Evolutionary conservation across 1,140 invertebrate genomes (phyloP).

Genomic region (Tetramorium alpestre): DNA sequence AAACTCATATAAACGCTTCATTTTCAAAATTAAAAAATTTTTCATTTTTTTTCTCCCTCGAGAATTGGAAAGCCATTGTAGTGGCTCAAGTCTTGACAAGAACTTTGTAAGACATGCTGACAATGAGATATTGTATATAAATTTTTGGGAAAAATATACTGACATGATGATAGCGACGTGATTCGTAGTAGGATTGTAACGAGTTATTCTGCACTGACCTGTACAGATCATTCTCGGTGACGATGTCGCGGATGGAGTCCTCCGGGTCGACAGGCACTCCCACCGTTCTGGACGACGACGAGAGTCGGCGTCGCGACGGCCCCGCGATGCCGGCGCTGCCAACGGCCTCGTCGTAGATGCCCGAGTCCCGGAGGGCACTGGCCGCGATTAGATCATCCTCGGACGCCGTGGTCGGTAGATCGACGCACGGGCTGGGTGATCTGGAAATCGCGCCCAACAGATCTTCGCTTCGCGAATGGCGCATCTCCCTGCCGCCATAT

Average conservation of each 20-base stretch:
- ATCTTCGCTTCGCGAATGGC: slow-evolving; percentile 82
- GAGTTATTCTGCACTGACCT: slow-evolving; percentile 81
- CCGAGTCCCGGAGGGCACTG: slow-evolving; percentile 80
- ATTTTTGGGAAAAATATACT: no score
- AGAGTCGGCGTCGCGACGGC: slow-evolving; percentile 30
- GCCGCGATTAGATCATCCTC: slow-evolving; percentile 84
- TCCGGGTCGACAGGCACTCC: slow-evolving; percentile 85
- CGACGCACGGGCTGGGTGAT: slow-evolving; percentile 75
- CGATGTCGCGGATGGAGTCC: slow-evolving; percentile 88
- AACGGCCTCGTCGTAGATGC: slow-evolving; percentile 48
- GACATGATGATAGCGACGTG: no score
- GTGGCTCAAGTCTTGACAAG: no score
- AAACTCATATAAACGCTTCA: no score
- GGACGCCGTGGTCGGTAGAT: slow-evolving; percentile 76
- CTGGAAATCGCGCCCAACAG: slow-evolving; percentile 75
- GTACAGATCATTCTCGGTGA: slow-evolving; percentile 89
- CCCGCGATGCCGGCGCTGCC: slow-evolving; percentile 2
- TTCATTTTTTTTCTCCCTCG: no score
- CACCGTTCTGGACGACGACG: slow-evolving; percentile 65
- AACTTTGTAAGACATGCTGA: no score
- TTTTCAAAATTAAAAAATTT: no score
- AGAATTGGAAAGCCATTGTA: no score
- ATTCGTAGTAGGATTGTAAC: neutral
- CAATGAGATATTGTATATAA: no score
- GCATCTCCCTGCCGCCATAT: slow-evolving; percentile 82